Evolutionary conservation across 2,888 invertebrate species (phyloP), one percentile per base, ranked within the genome.

Genomic region (Tinea pellionella): DNA sequence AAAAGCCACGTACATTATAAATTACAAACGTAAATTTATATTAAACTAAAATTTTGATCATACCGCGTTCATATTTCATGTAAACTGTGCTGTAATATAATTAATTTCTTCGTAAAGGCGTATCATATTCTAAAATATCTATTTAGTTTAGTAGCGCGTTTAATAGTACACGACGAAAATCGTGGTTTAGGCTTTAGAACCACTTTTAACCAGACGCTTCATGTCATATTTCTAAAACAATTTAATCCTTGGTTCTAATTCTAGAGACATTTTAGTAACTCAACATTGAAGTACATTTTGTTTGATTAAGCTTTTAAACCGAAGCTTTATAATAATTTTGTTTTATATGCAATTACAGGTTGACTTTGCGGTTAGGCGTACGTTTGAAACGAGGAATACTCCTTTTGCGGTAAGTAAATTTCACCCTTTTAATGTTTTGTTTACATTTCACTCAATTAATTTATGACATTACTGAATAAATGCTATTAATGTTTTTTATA

Each of bases 351-450:
- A 41, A 41, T 51, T 16, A 11, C 9, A 24, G 15, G 15, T 51
- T 13, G 18, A 16, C 15, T 32, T n/a, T 57, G 57, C 18, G 57
- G 57, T 57, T 57, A 32, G 12, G 32, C 32, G 32, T 30, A 32
- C 32, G 57, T 57, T 57, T 57, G 57, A 30, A 57, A 32, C 19
- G 57, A 32, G 30, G 57, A 8, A 15, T 30, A 57, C 32, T 57
- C 30, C 30, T 29, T 32, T 32, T 57, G 57, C 57, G 57, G 57
- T 57, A n/a, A 13, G n/a, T 32, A 57, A 57, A 19, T 57, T 57
- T 57, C 32, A 32, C 57, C 32, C 30, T 57, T 55, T 55, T 55
- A 55, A 55, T 29, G 55, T 55, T 32, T 57, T 32, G 57, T 57
- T 57, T 32, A 57, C 32, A 9, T 57, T 30, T 7, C 32, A 32